Percentiles rank a stretch among this genome's conserved stretches.
Evolutionary conservation across 2,113 vertebrate genomes (phyloP).

Genomic region (Otolemur garnettii): DNA sequence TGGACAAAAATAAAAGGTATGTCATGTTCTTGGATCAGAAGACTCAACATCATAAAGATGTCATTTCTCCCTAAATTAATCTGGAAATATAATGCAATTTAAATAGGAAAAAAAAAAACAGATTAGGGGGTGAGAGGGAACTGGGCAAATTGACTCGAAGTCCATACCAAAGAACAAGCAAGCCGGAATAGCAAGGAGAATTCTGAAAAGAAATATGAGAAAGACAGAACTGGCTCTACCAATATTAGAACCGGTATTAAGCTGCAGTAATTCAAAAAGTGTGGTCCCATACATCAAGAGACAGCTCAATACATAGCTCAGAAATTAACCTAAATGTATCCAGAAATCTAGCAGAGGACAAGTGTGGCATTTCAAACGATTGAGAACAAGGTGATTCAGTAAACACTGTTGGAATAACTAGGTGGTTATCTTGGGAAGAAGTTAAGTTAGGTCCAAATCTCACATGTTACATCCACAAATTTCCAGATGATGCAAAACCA

Average conservation of each 20-base stretch:
- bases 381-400: slow-evolving; percentile 10
- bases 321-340: slow-evolving; percentile 20
- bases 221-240: neutral
- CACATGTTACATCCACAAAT: slow-evolving; percentile 31
- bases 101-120: neutral
- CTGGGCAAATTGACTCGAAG: slow-evolving; percentile 11
- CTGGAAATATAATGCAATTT: neutral
- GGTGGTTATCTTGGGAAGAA: neutral
- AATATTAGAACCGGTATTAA: neutral
- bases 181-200: neutral
- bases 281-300: neutral
- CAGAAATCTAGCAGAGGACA: slow-evolving; percentile 51
- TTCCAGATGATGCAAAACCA: slow-evolving; percentile 33
- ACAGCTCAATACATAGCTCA: slow-evolving; percentile 5
- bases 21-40: slow-evolving; percentile 3
- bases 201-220: slow-evolving; percentile 20
- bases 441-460: slow-evolving; percentile 26
- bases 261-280: neutral
- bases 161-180: slow-evolving; percentile 50
- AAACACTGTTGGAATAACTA: slow-evolving; percentile 36
- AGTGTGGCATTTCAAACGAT: slow-evolving; percentile 28
- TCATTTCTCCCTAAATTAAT: slow-evolving; percentile 33
- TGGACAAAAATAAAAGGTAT: neutral
- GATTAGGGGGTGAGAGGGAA: neutral
- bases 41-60: slow-evolving; percentile 31